Evolutionary conservation across 2,797 vertebrate genomes (phyloP), one percentile per base, ranked within the genome.

Genomic region (Crypturellus tataupa): DNA sequence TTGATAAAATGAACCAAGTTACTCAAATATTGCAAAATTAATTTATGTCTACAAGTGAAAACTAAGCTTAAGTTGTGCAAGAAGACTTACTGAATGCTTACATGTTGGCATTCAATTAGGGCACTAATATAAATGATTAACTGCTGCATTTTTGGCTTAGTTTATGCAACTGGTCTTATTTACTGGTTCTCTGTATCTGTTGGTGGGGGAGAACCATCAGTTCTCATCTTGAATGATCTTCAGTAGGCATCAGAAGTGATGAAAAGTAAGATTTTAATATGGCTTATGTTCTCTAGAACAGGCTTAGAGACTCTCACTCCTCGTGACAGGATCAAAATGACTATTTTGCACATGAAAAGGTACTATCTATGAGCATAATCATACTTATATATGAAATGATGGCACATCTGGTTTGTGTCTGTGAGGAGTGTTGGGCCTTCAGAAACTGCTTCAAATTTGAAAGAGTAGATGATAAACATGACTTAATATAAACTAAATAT

Each of bases 1-100:
- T 80, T 94, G 88, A 89, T 92, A 85, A 93, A 82, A 81, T 1
- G 9, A 79, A 31, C 37, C 46, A 75, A 85, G 60, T 68, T 89
- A 92, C 49, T 82, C 27, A 67, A 39, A 23, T 94, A 33, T 16
- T 59, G 16, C n/a, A 70, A 47, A 56, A 42, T 3, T 29, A n/a
- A 9, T 58, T 93, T 80, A 51, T 42, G 58, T 78, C 78, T 93
- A 14, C 69, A 80, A 58, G 68, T 27, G 24, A 77, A 90, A 83
- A 65, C n/a, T 18, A 40, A 75, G 21, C 47, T 73, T 77, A 33
- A 2, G 2, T 92, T 92, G 49, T 75, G 81, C 72, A 95, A 95
- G 27, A 13, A 39, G 76, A 39, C 44, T 80, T 90, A 49, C 78
- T 75, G 58, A 72, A 51, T 72, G 49, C 64, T 75, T 87, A 8